A percentile compares a stretch with the other conserved stretches of the same genome.
Conservation (phyloP, 2,888 invertebrate genomes). For the Germaria angustata region DNA sequence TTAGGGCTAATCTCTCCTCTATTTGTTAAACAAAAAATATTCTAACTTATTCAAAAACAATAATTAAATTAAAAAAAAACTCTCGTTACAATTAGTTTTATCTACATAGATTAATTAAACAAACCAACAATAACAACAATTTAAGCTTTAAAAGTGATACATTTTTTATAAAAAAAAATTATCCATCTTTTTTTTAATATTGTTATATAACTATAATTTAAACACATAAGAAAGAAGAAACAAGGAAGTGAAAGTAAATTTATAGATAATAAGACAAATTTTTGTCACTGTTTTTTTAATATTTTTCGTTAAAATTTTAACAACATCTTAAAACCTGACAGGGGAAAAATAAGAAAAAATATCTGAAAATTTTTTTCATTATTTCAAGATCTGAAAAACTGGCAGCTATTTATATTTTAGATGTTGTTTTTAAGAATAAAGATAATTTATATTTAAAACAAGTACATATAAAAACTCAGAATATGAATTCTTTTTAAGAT, state of each 20-base stretch:
- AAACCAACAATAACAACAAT: slow-evolving; percentile 21
- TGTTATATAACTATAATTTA: slow-evolving; percentile 14
- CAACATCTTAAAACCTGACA: slow-evolving; percentile 34
- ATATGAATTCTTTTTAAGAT: background rate
- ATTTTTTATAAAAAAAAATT: slow-evolving; percentile 22
- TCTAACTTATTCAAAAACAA: slow-evolving; percentile 9
- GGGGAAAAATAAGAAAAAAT: background rate
- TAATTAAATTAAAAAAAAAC: slow-evolving; percentile 30
- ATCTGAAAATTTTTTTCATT: background rate
- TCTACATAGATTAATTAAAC: slow-evolving; percentile 37
- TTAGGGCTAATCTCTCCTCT: background rate
- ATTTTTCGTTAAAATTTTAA: background rate
- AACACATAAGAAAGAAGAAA: background rate
- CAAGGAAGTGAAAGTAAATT: no score
- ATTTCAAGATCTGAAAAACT: slow-evolving; percentile 34
- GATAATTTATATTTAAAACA: background rate
- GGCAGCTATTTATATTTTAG: slow-evolving; percentile 57
- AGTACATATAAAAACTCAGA: background rate
- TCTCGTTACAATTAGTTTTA: slow-evolving; percentile 58
- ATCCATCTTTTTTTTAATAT: slow-evolving; percentile 10
- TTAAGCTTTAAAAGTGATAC: slow-evolving; percentile 65
- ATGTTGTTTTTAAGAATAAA: slow-evolving; percentile 17
- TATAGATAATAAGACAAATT: background rate
- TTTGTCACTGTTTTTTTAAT: background rate
- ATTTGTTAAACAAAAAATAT: background rate